phyloP scores from a whole-genome alignment of 2,888 invertebrate species.

The Eugnorisma glareosa region DNA sequence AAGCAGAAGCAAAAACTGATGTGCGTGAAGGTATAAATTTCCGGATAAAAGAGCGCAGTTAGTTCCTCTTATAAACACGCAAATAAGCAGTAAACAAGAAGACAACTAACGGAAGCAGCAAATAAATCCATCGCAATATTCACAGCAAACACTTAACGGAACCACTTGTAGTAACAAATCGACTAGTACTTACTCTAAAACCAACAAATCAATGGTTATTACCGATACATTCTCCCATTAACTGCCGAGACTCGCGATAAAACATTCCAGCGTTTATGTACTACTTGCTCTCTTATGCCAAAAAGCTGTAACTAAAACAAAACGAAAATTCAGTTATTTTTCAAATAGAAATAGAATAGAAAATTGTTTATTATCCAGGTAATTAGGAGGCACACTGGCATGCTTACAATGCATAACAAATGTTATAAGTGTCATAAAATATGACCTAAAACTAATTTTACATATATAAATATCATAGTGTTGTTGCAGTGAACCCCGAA shows the following conservation, averaged over 20 bases:
- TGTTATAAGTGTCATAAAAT: too few relatives aligned
- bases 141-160: not conserved
- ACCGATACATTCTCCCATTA: conserved; percentile 15
- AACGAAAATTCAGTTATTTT: too few relatives aligned
- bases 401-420: too few relatives aligned
- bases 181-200: conserved; percentile 29
- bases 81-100: not conserved
- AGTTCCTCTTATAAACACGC: not conserved
- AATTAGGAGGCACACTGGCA: too few relatives aligned
- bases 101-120: not conserved
- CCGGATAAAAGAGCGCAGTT: not conserved
- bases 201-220: conserved; percentile 51
- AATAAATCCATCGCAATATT: not conserved
- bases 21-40: not conserved
- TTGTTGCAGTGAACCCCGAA: too few relatives aligned
- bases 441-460: too few relatives aligned
- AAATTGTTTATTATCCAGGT: too few relatives aligned
- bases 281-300: not conserved
- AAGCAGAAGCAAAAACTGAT: not conserved
- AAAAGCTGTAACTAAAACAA: not conserved
- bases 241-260: conserved; percentile 27
- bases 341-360: too few relatives aligned
- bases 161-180: conserved; percentile 5
- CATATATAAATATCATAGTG: too few relatives aligned
- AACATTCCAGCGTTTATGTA: conserved; percentile 44